Evolutionary conservation across 1,140 invertebrate genomes (phyloP).

Genomic region (Diabrotica virgifera): DNA sequence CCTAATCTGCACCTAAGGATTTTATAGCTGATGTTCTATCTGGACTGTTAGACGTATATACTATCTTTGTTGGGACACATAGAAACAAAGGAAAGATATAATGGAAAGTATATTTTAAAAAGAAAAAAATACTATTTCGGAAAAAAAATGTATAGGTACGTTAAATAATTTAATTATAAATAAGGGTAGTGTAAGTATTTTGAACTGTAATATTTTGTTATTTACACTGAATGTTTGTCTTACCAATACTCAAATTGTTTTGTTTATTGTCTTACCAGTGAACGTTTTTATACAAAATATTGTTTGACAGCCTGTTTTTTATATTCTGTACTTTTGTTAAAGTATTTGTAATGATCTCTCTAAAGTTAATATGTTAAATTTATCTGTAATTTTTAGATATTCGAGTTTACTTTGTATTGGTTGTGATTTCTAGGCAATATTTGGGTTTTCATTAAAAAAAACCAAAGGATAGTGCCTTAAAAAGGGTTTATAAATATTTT

Average conservation of each 20-base stretch:
- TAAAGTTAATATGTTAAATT: background rate
- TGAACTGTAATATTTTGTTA: background rate
- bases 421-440: constrained; percentile 14
- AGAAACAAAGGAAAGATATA: background rate
- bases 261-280: background rate
- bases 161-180: background rate
- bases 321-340: constrained; percentile 8
- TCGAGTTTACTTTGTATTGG: constrained; percentile 1
- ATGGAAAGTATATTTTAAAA: constrained; percentile 4
- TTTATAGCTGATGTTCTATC: too few species aligned
- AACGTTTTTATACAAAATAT: background rate
- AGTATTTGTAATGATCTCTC: constrained; percentile 2
- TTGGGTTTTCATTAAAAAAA: background rate
- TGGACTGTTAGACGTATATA: too few species aligned
- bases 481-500: constrained; percentile 1
- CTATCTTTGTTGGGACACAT: too few species aligned
- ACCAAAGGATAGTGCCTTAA: background rate
- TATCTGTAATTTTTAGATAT: background rate
- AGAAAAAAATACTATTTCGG: background rate
- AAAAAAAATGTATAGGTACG: background rate
- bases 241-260: background rate
- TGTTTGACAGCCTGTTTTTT: background rate
- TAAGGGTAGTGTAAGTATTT: background rate
- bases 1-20: too few species aligned
- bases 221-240: background rate